Conservation (phyloP, 2,113 vertebrate genomes). For the Pelvicachromis taeniatus region DNA sequence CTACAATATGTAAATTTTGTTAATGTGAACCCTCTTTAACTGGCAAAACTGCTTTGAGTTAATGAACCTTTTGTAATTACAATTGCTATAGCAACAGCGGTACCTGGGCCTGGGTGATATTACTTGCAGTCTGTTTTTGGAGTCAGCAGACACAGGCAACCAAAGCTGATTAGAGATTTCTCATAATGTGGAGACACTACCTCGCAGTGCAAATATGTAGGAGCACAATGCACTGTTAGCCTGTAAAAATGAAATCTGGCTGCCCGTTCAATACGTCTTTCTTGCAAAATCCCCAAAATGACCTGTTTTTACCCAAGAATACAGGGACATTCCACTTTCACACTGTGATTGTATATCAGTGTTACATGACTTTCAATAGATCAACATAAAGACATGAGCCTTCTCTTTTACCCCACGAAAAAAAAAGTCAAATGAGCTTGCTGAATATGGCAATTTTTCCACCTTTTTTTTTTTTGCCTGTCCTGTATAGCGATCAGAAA, state of each 20-base stretch:
- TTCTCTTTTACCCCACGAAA: background rate
- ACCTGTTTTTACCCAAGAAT: background rate
- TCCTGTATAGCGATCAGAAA: too few species aligned
- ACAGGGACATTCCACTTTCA: background rate
- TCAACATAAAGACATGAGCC: background rate
- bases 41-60: constrained; percentile 82
- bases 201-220: constrained; percentile 80
- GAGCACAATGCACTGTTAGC: constrained; percentile 80
- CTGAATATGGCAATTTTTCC: background rate
- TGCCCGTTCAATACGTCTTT: background rate
- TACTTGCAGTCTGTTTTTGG: constrained; percentile 54
- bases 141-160: constrained; percentile 61
- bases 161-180: constrained; percentile 85
- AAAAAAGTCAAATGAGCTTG: background rate
- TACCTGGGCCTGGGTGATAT: constrained; percentile 80
- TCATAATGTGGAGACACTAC: constrained; percentile 77
- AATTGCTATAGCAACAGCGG: constrained; percentile 83
- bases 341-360: background rate
- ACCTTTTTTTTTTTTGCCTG: background rate
- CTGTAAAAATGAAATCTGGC: constrained; percentile 72
- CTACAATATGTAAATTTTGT: constrained; percentile 87
- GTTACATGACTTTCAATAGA: background rate
- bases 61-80: constrained; percentile 93
- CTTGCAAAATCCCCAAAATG: background rate
- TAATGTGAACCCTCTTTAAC: constrained; percentile 83